Conservation (phyloP, 2,888 invertebrate genomes). For the Cheilosia variabilis region DNA sequence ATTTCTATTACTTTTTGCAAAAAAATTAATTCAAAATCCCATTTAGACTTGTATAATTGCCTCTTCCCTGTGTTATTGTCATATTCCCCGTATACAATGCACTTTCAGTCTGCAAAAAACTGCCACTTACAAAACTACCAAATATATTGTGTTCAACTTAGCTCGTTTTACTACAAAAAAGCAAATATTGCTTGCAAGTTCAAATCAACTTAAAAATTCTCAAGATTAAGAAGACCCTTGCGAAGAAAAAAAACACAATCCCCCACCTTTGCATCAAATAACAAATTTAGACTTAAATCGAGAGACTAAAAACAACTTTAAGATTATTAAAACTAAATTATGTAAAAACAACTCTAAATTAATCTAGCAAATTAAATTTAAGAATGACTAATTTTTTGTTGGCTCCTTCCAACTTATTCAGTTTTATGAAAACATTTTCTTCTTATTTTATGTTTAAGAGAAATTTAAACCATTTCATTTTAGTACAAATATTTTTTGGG, state of each 20-base stretch:
- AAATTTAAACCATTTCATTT: conserved; percentile 65
- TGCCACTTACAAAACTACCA: too few relatives aligned
- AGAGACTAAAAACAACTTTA: conserved; percentile 60
- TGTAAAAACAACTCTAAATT: conserved; percentile 56
- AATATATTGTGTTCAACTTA: not conserved
- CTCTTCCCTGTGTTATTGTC: too few relatives aligned
- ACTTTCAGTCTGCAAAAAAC: too few relatives aligned
- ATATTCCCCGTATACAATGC: too few relatives aligned
- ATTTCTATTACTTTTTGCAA: too few relatives aligned
- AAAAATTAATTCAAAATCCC: too few relatives aligned
- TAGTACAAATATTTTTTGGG: conserved; percentile 73
- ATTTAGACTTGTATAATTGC: too few relatives aligned
- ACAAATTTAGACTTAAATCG: conserved; percentile 63
- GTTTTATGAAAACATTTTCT: conserved; percentile 6
- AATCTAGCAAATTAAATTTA: conserved; percentile 68
- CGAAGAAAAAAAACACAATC: conserved; percentile 29
- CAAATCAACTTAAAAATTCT: conserved; percentile 30
- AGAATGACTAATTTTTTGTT: conserved; percentile 54
- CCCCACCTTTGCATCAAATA: conserved; percentile 58
- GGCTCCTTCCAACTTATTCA: conserved; percentile 41
- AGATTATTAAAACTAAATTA: conserved; percentile 48
- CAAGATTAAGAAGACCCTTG: conserved; percentile 43
- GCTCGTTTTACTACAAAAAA: not conserved
- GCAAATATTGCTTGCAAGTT: conserved; percentile 46
- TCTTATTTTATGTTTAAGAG: conserved; percentile 48